A percentile compares a stretch with the other conserved stretches of the same genome.
These are phyloP conservation scores for Phoebastria nigripes DNA, from an alignment of 2,797 vertebrate species.

Conservation along the genomic window DNA sequence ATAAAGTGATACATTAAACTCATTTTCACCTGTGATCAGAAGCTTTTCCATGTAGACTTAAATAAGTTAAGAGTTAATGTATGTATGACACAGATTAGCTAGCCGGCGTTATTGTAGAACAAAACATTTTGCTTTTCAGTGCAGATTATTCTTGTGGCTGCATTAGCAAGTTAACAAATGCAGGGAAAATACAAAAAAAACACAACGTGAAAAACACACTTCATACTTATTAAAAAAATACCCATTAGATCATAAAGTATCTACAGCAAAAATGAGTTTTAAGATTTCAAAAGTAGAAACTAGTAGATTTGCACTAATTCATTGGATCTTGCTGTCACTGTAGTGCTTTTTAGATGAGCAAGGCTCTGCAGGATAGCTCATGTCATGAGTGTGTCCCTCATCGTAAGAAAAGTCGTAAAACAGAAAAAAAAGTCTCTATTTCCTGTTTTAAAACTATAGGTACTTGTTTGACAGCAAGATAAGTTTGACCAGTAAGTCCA, in stretches of 20 bases:
- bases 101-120: neutral
- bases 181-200: neutral
- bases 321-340: neutral
- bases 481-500: neutral
- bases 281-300: neutral
- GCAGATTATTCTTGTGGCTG: neutral
- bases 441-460: neutral
- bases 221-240: neutral
- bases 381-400: neutral
- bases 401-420: neutral
- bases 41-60: neutral
- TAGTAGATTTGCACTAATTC: neutral
- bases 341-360: neutral
- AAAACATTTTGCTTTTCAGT: neutral
- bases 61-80: neutral
- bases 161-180: neutral
- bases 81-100: neutral
- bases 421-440: neutral
- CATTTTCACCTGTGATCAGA: neutral
- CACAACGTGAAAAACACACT: neutral
- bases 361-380: neutral
- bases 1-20: neutral
- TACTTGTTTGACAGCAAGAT: neutral
- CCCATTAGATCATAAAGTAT: neutral
- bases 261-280: neutral